Base-by-base conservation (phyloP, 2,113 vertebrate genomes). In the Syngnathus floridae region DNA sequence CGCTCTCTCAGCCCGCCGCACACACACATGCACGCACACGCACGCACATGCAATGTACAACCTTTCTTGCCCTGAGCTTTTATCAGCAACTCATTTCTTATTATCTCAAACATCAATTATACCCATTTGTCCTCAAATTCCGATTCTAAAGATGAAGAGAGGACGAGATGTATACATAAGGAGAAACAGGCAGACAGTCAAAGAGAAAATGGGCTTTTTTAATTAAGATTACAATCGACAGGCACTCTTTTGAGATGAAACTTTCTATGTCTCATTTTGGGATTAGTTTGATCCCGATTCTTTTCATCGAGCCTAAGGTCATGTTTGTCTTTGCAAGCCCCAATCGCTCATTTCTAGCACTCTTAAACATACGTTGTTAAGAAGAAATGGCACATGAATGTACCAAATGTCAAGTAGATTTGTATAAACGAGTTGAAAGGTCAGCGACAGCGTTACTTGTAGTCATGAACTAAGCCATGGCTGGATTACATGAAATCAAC, bases 31-130 rank as follows among this genome's bases (percentile, higher is more conserved):
- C 45, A 38, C 54, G 14, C 64, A 58, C 73, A 11, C 66, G 48
- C 61, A 58, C 67, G 46, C 49, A 14, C 62, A 64, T 69, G 7
- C 26, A 5, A 5, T 38, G 37, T 63, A 22, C 73, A 77, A 82
- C 78, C 78, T 83, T 74, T 80, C 73, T 69, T 63, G 77, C 80
- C 68, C 73, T 62, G 66, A 74, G 73, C 74, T 82, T 83, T 83
- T 84, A 89, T 89, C 84, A 86, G 87, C 75, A 86, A 86, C 86
- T 82, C 73, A 86, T 86, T 87, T 83, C 72, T 81, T 77, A 61
- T 76, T 89, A 89, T 89, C 86, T 79, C 48, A 71, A 49, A 76
- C 70, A 87, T 89, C 84, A 86, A 81, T 86, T 84, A 81, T 71
- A 77, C 59, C 70, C 54, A 67, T 82, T 72, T 83, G 87, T 85